These are phyloP conservation scores for Lingula anatina DNA, from an alignment of 2,888 invertebrate species.

Conservation along the genomic window DNA sequence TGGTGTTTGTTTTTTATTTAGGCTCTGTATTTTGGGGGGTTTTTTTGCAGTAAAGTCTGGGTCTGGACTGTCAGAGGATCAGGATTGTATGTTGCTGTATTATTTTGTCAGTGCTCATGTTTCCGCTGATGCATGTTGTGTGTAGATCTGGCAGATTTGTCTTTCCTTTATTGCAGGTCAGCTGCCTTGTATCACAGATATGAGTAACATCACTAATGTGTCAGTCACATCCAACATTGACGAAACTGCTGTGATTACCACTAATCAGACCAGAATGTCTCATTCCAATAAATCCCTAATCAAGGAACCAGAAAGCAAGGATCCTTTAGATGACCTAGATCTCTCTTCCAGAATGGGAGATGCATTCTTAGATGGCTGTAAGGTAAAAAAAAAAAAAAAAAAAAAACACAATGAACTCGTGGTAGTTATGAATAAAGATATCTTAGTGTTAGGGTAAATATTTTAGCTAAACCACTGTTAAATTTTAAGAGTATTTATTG, in stretches of 20 bases:
- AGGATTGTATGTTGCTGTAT: no score
- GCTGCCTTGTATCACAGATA: slow-evolving; percentile 17
- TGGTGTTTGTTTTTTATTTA: no score
- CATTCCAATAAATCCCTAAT: neutral
- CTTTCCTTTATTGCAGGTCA: neutral
- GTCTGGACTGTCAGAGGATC: no score
- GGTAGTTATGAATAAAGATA: no score
- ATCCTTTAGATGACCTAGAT: slow-evolving; percentile 54
- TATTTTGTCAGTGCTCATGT: no score
- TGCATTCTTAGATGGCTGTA: slow-evolving; percentile 82
- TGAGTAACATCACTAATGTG: slow-evolving; percentile 27
- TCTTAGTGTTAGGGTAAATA: no score
- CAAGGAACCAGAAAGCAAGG: slow-evolving; percentile 3
- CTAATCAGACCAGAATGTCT: slow-evolving; percentile 1
- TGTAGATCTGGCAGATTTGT: neutral
- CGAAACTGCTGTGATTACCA: slow-evolving; percentile 21
- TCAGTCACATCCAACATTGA: slow-evolving; percentile 30
- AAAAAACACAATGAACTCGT: no score
- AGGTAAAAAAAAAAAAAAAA: no score
- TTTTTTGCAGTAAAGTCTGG: no score
- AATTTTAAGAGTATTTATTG: no score
- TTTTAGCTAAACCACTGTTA: no score
- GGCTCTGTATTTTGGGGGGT: no score
- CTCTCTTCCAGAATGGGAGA: slow-evolving; percentile 70
- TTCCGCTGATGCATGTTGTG: neutral